Evolutionary conservation across 2,113 vertebrate species (phyloP), one percentile per base, ranked within the genome.

Genomic region (Periophthalmus modestus): DNA sequence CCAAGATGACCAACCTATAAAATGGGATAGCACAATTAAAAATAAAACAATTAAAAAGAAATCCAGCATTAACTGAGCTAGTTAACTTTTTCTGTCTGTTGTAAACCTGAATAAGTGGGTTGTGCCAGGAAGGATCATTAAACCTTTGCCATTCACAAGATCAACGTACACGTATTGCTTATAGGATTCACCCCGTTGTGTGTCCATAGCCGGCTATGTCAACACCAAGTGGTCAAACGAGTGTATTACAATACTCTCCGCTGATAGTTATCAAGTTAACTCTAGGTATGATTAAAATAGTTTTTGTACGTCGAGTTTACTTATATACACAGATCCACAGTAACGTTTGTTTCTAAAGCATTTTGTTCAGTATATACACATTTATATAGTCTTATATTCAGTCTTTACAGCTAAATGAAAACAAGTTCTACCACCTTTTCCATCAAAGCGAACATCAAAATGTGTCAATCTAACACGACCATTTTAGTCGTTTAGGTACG

Each of bases 341-440:
- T 59, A 24, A 59, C 23, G 28, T 28, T 24, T 19, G 61, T 19
- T 7, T 65, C 18, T n/a, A 39, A 12, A 65, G 9, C 33, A 5
- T 65, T 65, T 65, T 65, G 62, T 65, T 65, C 62, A 21, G 12
- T 43, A 43, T 65, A 7, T 62, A 62, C 28, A 65, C 33, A 11
- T 62, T 36, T 34, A 62, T 61, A 7, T 34, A 62, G 15, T 34
- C 24, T 62, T 18, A 10, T 6, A 36, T 39, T 65, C 61, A 65
- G 61, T 65, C 61, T 39, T 39, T 65, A 39, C 61, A 39, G 34
- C 34, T 43, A 18, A 36, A 13, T 23, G 61, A 36, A 63, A 63
- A 63, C 28, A 36, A 9, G 33, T 36, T 18, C 12, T 9, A 19
- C 61, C 58, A 9, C 33, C 61, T 63, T 63, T 63, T 63, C 61